Evolutionary conservation across 2,797 vertebrate genomes (phyloP).

Genomic region (Alfaro cultratus): DNA sequence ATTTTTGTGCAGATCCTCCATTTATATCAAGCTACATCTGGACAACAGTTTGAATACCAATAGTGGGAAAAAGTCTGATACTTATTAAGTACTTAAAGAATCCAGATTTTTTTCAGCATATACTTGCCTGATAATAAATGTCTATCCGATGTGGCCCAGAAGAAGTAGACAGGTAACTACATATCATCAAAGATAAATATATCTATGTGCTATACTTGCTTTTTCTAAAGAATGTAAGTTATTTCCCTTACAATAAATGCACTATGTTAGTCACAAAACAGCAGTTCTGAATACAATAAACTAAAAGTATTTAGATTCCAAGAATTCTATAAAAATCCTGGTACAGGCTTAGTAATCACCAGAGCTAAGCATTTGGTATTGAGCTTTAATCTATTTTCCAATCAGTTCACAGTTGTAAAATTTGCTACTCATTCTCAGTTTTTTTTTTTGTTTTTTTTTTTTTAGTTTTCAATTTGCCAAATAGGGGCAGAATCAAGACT

Average conservation of each 20-base stretch:
- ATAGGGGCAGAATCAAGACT: background rate
- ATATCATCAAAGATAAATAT: background rate
- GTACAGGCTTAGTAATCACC: constrained; percentile 9
- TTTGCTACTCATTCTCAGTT: constrained; percentile 2
- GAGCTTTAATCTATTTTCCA: constrained; percentile 13
- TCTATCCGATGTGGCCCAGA: background rate
- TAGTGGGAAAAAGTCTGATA: background rate
- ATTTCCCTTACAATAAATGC: background rate
- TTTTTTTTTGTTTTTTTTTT: background rate
- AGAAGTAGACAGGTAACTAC: too few species aligned
- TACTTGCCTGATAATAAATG: background rate
- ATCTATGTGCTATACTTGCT: background rate
- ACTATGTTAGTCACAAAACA: background rate
- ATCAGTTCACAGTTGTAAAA: background rate
- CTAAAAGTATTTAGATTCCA: background rate
- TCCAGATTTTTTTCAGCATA: background rate
- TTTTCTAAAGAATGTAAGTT: background rate
- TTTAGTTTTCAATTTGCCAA: background rate
- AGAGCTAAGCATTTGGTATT: constrained; percentile 19
- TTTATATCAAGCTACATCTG: background rate
- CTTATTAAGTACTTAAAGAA: background rate
- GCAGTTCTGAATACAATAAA: background rate
- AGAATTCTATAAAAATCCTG: constrained; percentile 1
- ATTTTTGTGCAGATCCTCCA: background rate
- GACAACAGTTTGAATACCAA: background rate